These are phyloP conservation scores for Ailurus styani DNA, from an alignment of 2,113 vertebrate species.

Conservation along the genomic window DNA sequence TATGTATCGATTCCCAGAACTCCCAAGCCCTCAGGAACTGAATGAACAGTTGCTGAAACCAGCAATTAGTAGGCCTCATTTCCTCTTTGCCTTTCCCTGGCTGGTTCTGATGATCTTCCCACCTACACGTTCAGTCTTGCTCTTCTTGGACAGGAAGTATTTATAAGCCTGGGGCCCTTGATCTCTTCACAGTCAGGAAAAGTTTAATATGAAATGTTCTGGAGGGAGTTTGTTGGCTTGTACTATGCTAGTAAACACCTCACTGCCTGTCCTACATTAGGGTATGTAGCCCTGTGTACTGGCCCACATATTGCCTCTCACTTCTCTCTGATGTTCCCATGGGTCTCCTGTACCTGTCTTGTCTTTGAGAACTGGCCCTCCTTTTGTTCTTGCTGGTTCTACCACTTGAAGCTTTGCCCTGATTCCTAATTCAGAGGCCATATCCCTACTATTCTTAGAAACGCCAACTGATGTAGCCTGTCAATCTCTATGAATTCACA, in stretches of 20 bases:
- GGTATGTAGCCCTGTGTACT: neutral
- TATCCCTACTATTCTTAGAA: neutral
- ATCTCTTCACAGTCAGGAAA: neutral
- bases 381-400: neutral
- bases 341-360: neutral
- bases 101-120: neutral
- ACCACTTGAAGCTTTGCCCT: neutral
- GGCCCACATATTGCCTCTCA: neutral
- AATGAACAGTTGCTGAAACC: neutral
- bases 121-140: neutral
- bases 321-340: neutral
- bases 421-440: neutral
- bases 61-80: neutral
- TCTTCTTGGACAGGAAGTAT: neutral
- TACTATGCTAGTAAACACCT: neutral
- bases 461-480: neutral
- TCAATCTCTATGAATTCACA: neutral
- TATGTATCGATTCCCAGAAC: neutral
- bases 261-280: neutral
- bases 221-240: neutral
- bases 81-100: neutral
- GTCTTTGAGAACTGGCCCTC: neutral
- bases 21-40: neutral
- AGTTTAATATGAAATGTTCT: neutral
- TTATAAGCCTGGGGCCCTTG: neutral